These are phyloP conservation scores for Amphiduros pacificus DNA, from an alignment of 2,888 invertebrate species.

Conservation along the genomic window DNA sequence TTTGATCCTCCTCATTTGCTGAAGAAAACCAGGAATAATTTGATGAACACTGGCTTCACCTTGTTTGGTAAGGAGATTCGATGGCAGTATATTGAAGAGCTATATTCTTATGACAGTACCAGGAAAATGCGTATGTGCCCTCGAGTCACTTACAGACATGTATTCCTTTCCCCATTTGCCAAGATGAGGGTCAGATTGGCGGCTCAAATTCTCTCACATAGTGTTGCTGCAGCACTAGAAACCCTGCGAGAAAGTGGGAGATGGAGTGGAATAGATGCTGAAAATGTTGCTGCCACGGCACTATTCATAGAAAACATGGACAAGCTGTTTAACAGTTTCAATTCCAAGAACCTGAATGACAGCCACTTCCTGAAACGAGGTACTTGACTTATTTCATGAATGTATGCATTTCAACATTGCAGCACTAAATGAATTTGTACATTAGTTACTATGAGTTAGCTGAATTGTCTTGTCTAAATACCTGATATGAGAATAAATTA, in stretches of 20 bases:
- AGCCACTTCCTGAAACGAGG: not conserved
- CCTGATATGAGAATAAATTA: no score
- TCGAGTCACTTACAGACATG: constrained; percentile 1
- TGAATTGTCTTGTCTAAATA: no score
- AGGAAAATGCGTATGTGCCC: constrained; percentile 6
- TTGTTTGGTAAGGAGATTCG: not conserved
- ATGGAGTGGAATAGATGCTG: not conserved
- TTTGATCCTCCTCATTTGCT: constrained; percentile 21
- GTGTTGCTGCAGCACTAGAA: constrained; percentile 11
- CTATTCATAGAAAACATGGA: constrained; percentile 11
- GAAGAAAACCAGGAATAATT: constrained; percentile 16
- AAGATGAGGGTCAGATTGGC: constrained; percentile 6
- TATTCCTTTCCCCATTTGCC: not conserved
- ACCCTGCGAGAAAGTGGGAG: not conserved
- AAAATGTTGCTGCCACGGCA: constrained; percentile 9
- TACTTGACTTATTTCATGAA: not conserved
- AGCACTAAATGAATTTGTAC: no score
- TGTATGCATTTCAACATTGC: no score
- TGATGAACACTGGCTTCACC: constrained; percentile 11
- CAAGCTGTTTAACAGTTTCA: constrained; percentile 17
- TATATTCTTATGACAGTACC: not conserved
- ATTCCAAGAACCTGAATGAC: not conserved
- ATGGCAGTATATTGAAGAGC: constrained; percentile 8
- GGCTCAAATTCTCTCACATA: constrained; percentile 14
- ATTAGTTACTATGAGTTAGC: no score